Conservation (phyloP, 2,888 invertebrate genomes). For the Agrochola circellaris region DNA sequence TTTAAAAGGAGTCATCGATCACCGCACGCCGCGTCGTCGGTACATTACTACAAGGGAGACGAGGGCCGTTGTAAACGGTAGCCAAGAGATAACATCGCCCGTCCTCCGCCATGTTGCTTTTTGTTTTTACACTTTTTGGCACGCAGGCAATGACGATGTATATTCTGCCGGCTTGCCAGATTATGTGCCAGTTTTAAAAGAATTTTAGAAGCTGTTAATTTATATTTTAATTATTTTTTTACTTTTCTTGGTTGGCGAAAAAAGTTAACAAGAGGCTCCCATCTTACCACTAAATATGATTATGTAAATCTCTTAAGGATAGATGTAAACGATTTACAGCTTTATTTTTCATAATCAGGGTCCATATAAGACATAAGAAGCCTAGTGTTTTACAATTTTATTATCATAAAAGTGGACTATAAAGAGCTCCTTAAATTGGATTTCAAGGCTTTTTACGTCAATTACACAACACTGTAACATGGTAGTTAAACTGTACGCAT, state of each 20-base stretch:
- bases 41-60: slow-evolving; percentile 49
- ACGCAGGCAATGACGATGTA: slow-evolving; percentile 57
- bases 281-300: not conserved
- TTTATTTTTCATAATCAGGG: slow-evolving; percentile 21
- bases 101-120: slow-evolving; percentile 73
- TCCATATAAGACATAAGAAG: slow-evolving; percentile 15
- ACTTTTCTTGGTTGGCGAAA: not conserved
- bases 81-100: slow-evolving; percentile 77
- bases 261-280: not conserved
- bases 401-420: slow-evolving; percentile 33
- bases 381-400: slow-evolving; percentile 24
- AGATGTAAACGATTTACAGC: slow-evolving; percentile 12
- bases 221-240: slow-evolving; percentile 1
- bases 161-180: slow-evolving; percentile 54
- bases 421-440: slow-evolving; percentile 30
- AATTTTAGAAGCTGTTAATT: slow-evolving; percentile 23
- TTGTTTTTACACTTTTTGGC: slow-evolving; percentile 64
- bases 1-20: slow-evolving; percentile 61
- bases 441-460: slow-evolving; percentile 45
- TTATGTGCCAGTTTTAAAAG: slow-evolving; percentile 37
- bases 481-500: slow-evolving; percentile 64
- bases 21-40: slow-evolving; percentile 53
- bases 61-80: slow-evolving; percentile 76
- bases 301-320: not conserved
- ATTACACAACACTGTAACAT: slow-evolving; percentile 50